phyloP scores from a whole-genome alignment of 2,888 invertebrate species.

The Augiades crinisus region DNA sequence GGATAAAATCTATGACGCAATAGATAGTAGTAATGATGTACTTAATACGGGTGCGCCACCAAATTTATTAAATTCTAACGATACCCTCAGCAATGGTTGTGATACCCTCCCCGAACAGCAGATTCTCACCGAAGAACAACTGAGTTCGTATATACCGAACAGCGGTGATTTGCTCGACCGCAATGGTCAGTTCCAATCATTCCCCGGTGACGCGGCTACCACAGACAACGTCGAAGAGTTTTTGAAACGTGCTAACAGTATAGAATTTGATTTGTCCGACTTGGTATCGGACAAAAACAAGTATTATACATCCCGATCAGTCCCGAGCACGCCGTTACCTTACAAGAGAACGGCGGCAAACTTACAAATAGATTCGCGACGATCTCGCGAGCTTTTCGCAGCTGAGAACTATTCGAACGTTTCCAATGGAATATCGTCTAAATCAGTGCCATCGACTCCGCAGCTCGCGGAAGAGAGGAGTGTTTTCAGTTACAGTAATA shows the following conservation, averaged over 20 bases:
- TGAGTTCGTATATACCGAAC: constrained; percentile 66
- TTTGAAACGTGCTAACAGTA: constrained; percentile 66
- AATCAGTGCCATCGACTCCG: constrained; percentile 90
- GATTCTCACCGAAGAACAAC: constrained; percentile 61
- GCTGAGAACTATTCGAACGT: constrained; percentile 51
- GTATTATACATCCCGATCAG: constrained; percentile 83
- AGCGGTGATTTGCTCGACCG: constrained; percentile 57
- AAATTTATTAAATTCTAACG: constrained; percentile 53
- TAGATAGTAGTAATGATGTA: constrained; percentile 78
- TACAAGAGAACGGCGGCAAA: constrained; percentile 63
- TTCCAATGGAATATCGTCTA: constrained; percentile 82
- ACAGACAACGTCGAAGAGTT: constrained; percentile 68
- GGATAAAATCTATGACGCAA: constrained; percentile 84
- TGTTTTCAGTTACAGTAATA: constrained; percentile 82
- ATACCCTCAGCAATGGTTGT: constrained; percentile 63
- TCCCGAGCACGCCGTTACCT: constrained; percentile 85
- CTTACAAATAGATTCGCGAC: constrained; percentile 64
- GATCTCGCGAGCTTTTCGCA: constrained; percentile 59
- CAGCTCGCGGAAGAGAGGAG: constrained; percentile 75
- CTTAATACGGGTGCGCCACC: constrained; percentile 54
- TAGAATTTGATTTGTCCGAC: constrained; percentile 69
- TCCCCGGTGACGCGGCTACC: constrained; percentile 47
- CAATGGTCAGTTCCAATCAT: constrained; percentile 57
- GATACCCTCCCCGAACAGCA: constrained; percentile 61
- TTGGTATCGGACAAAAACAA: constrained; percentile 63